Evolutionary conservation across 2,113 vertebrate species (phyloP).

Genomic region (Otus sunia): DNA sequence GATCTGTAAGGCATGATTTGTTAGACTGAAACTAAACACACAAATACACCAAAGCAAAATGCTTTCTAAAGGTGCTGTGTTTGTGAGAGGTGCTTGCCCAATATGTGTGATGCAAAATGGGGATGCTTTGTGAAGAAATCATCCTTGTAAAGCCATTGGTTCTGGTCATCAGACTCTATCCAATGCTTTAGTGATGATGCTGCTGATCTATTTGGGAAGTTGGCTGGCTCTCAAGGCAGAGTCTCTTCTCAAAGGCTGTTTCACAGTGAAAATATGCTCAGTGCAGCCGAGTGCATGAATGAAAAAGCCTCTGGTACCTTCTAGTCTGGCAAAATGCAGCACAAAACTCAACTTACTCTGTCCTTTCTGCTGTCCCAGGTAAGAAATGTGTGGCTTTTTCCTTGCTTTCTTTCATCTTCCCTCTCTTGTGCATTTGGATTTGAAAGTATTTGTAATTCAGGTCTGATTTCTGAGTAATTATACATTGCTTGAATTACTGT

Average conservation of each 20-base stretch:
- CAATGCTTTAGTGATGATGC: conserved; percentile 92
- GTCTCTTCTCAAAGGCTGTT: conserved; percentile 86
- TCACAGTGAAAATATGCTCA: conserved; percentile 99
- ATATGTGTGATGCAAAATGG: conserved; percentile 76
- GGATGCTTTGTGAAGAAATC: conserved; percentile 83
- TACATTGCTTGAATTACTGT: conserved; percentile 30
- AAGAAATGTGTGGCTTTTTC: conserved; percentile 70
- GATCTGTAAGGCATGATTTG: conserved; percentile 61
- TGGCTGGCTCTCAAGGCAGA: conserved; percentile 88
- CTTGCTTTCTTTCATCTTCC: not conserved
- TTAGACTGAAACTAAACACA: conserved; percentile 63
- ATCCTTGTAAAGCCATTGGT: conserved; percentile 95
- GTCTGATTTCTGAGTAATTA: conserved; percentile 55
- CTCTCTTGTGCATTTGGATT: conserved; percentile 38
- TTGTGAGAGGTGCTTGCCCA: conserved; percentile 61
- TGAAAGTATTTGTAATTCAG: conserved; percentile 67
- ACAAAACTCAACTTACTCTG: conserved; percentile 83
- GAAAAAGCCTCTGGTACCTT: conserved; percentile 85
- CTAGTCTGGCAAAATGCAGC: conserved; percentile 91
- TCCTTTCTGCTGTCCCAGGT: conserved; percentile 93
- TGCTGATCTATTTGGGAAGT: conserved; percentile 97
- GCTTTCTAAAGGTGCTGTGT: conserved; percentile 64
- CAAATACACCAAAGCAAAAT: conserved; percentile 51
- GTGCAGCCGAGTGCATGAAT: conserved; percentile 87
- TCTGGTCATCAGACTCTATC: conserved; percentile 90